Conservation (phyloP, 2,797 vertebrate species). For the Anableps anableps region DNA sequence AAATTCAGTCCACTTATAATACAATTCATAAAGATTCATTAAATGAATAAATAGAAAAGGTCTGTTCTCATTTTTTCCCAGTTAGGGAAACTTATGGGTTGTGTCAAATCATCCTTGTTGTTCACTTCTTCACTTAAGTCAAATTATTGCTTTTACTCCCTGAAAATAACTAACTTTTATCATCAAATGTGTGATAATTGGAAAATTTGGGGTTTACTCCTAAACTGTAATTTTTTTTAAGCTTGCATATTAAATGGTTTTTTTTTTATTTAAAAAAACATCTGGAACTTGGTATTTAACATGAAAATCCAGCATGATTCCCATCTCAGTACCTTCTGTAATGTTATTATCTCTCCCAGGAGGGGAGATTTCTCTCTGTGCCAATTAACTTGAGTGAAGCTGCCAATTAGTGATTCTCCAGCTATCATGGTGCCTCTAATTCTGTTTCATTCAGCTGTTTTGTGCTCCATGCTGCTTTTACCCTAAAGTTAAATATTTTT, state of each 20-base stretch:
- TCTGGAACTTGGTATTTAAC: constrained; percentile 51
- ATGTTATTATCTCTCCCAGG: constrained; percentile 56
- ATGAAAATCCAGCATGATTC: constrained; percentile 53
- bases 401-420: constrained; percentile 62
- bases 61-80: not conserved
- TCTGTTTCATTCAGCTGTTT: constrained; percentile 55
- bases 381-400: constrained; percentile 68
- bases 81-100: not conserved
- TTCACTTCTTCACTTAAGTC: not conserved
- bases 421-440: constrained; percentile 41
- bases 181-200: not conserved
- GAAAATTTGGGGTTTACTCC: not conserved
- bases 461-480: constrained; percentile 30
- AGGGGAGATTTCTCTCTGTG: constrained; percentile 57
- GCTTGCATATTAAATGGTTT: not conserved
- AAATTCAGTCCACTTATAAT: not conserved
- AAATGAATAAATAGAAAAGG: not conserved
- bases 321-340: constrained; percentile 44
- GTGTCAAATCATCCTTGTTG: not conserved
- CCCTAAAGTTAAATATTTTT: constrained; percentile 16
- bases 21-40: not conserved
- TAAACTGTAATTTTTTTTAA: not conserved
- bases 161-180: not conserved
- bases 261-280: constrained; percentile 2
- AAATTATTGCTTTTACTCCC: not conserved